Conservation (phyloP, 2,113 vertebrate genomes). For the Aythya baeri region DNA sequence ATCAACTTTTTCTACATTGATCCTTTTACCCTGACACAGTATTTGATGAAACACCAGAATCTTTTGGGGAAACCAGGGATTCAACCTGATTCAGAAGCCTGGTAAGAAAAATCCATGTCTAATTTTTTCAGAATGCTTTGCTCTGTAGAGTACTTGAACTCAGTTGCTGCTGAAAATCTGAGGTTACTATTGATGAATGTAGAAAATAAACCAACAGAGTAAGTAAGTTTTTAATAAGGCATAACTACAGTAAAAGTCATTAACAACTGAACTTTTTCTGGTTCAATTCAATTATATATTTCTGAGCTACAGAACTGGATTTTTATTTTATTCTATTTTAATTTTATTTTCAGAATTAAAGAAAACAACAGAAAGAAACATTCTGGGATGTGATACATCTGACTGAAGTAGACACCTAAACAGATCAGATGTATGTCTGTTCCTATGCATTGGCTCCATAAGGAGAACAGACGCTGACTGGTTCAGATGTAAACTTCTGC, state of each 20-base stretch:
- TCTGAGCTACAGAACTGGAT: neutral
- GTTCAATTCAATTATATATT: neutral
- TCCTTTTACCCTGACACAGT: rapidly evolving
- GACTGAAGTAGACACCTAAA: neutral
- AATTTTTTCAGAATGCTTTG: neutral
- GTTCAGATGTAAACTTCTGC: neutral
- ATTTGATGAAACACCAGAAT: neutral
- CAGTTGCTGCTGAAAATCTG: neutral
- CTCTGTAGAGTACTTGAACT: neutral
- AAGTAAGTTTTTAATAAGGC: neutral
- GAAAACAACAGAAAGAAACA: neutral
- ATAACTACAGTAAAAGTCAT: neutral
- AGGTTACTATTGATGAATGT: neutral
- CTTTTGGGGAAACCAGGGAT: neutral
- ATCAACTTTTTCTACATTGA: neutral
- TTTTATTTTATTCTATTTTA: neutral
- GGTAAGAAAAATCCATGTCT: neutral
- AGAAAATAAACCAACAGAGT: neutral
- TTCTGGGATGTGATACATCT: neutral
- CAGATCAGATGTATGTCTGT: constrained; percentile 4
- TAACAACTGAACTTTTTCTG: neutral
- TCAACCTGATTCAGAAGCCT: neutral
- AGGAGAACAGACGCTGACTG: neutral
- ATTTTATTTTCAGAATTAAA: neutral
- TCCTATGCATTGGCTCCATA: neutral